Evolutionary conservation across 2,797 vertebrate species (phyloP).

Genomic region (Sebastiscus albofasciatus): DNA sequence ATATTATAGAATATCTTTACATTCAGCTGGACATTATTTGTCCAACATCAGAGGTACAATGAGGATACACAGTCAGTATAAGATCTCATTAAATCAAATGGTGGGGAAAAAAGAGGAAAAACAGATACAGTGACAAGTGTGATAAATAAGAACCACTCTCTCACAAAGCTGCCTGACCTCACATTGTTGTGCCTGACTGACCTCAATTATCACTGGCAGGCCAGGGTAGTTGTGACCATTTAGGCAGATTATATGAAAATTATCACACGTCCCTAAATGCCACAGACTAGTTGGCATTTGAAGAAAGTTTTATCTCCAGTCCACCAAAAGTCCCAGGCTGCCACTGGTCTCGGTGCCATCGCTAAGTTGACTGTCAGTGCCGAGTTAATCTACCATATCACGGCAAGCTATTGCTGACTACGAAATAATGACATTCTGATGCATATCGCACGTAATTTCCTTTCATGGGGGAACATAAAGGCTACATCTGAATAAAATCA

Average conservation of each 20-base stretch:
- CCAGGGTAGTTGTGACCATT: slow-evolving; percentile 70
- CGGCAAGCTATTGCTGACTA: slow-evolving; percentile 66
- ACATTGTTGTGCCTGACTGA: slow-evolving; percentile 58
- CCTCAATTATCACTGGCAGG: slow-evolving; percentile 72
- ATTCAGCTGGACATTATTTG: neutral
- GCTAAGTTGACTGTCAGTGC: slow-evolving; percentile 60
- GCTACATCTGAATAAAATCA: slow-evolving; percentile 63
- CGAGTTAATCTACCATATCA: slow-evolving; percentile 61
- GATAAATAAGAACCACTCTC: slow-evolving; percentile 7
- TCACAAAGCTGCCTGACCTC: slow-evolving; percentile 52
- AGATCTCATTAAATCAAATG: slow-evolving; percentile 17
- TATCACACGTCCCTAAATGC: slow-evolving; percentile 77
- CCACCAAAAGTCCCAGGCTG: slow-evolving; percentile 74
- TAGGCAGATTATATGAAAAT: slow-evolving; percentile 73
- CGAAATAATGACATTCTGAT: slow-evolving; percentile 74
- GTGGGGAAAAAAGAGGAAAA: neutral
- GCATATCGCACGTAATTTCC: slow-evolving; percentile 57
- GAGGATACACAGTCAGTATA: neutral
- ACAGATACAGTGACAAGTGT: slow-evolving; percentile 15
- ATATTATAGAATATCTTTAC: slow-evolving; percentile 2
- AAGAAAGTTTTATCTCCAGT: slow-evolving; percentile 80
- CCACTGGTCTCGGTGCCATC: slow-evolving; percentile 56
- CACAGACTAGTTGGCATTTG: slow-evolving; percentile 85
- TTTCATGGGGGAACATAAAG: slow-evolving; percentile 56
- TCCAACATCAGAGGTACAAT: neutral